These are phyloP conservation scores for Drosophila robusta DNA, from an alignment of 2,888 invertebrate species.

Conservation along the genomic window DNA sequence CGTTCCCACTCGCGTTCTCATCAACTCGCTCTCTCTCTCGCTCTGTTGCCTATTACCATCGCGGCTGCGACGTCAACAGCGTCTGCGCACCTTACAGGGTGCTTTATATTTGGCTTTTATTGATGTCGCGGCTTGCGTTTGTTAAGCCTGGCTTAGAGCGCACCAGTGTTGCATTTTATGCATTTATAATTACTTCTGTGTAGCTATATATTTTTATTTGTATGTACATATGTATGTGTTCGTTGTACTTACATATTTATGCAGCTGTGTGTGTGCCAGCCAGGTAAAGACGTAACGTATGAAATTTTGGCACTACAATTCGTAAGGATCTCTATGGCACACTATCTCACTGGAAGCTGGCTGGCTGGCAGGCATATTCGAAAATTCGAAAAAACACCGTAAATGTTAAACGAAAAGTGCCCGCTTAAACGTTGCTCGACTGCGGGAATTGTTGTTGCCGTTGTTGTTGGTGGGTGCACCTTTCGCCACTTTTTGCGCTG, in stretches of 20 bases:
- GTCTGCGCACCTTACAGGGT: constrained; percentile 71
- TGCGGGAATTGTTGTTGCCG: constrained; percentile 32
- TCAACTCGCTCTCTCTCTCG: constrained; percentile 13
- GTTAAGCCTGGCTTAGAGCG: constrained; percentile 56
- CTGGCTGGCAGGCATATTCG: constrained; percentile 36
- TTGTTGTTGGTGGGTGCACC: constrained; percentile 74
- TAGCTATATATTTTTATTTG: constrained; percentile 31
- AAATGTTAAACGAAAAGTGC: constrained; percentile 31
- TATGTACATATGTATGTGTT: constrained; percentile 5
- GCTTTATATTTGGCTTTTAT: constrained; percentile 68
- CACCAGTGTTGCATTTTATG: constrained; percentile 67
- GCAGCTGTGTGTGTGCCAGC: constrained; percentile 41
- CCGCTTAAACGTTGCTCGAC: constrained; percentile 22
- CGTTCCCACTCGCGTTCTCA: constrained; percentile 2
- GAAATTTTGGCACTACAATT: constrained; percentile 60
- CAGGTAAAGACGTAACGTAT: constrained; percentile 44
- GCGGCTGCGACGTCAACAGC: constrained; percentile 53
- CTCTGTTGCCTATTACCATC: constrained; percentile 63
- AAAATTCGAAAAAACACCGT: constrained; percentile 36
- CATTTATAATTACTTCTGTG: constrained; percentile 75
- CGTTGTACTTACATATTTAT: constrained; percentile 5
- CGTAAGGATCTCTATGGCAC: constrained; percentile 62
- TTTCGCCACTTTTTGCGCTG: constrained; percentile 70
- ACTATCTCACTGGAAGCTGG: constrained; percentile 47
- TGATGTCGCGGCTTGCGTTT: constrained; percentile 48